A percentile compares a stretch with the other conserved stretches of the same genome.
Conservation (phyloP, 2,797 vertebrate species). For the Ibycter americanus region DNA sequence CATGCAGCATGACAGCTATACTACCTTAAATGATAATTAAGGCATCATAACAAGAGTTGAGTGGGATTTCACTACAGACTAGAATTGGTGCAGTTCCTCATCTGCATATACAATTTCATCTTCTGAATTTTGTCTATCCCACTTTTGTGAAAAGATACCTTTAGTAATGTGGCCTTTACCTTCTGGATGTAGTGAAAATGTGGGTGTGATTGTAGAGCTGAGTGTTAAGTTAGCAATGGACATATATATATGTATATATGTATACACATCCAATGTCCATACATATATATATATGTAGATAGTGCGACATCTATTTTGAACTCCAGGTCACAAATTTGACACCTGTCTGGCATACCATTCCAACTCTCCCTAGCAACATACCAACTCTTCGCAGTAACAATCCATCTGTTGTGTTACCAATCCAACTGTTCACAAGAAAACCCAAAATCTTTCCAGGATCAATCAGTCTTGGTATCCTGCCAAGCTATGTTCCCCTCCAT, state of each 20-base stretch:
- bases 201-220: background rate
- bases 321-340: conserved; percentile 34
- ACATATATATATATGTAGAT: background rate
- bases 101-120: background rate
- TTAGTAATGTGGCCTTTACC: background rate
- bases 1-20: background rate
- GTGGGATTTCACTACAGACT: background rate
- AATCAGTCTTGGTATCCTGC: background rate
- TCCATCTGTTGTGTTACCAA: conserved; percentile 50
- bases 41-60: background rate
- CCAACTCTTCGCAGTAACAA: conserved; percentile 13
- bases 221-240: background rate
- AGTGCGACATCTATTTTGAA: conserved; percentile 34
- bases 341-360: background rate
- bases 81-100: background rate
- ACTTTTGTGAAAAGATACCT: background rate
- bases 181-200: background rate
- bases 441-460: conserved; percentile 56
- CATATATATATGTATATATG: background rate
- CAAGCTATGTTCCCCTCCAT: background rate
- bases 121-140: background rate
- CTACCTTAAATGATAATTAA: background rate
- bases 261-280: background rate
- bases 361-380: conserved; percentile 58
- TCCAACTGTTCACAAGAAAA: conserved; percentile 60